Conservation (phyloP, 2,888 invertebrate species). For the Hipparchia sbordonii region DNA sequence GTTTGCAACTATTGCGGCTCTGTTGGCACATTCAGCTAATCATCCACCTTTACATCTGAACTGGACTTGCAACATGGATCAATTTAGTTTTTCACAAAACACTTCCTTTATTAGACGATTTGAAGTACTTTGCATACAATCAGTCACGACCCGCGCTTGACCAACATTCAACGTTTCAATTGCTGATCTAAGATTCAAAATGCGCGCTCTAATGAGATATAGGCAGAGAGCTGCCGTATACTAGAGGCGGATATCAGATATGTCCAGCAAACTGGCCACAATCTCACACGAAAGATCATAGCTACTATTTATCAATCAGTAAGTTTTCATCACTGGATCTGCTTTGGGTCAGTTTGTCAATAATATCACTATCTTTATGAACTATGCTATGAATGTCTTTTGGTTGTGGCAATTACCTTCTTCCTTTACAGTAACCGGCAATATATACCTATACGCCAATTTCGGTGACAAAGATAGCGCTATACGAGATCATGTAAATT, state of each 20-base stretch:
- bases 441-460: too few species aligned
- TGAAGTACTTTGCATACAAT: slow-evolving; percentile 69
- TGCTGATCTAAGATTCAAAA: slow-evolving; percentile 63
- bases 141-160: slow-evolving; percentile 65
- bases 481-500: too few species aligned
- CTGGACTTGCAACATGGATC: slow-evolving; percentile 47
- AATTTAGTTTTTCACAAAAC: slow-evolving; percentile 52
- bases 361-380: too few species aligned
- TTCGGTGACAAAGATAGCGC: too few species aligned
- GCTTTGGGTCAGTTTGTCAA: too few species aligned
- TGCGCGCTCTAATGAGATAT: slow-evolving; percentile 47
- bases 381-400: too few species aligned
- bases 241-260: neutral
- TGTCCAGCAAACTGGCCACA: too few species aligned
- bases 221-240: slow-evolving; percentile 39
- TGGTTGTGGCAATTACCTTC: too few species aligned
- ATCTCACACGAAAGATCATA: too few species aligned
- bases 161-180: slow-evolving; percentile 64
- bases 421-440: too few species aligned
- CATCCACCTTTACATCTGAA: neutral
- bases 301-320: too few species aligned
- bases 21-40: neutral
- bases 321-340: too few species aligned
- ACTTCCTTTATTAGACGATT: slow-evolving; percentile 63
- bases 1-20: neutral